These are phyloP conservation scores for Trichopria drosophilae DNA, from an alignment of 2,888 invertebrate genomes.

Conservation along the genomic window DNA sequence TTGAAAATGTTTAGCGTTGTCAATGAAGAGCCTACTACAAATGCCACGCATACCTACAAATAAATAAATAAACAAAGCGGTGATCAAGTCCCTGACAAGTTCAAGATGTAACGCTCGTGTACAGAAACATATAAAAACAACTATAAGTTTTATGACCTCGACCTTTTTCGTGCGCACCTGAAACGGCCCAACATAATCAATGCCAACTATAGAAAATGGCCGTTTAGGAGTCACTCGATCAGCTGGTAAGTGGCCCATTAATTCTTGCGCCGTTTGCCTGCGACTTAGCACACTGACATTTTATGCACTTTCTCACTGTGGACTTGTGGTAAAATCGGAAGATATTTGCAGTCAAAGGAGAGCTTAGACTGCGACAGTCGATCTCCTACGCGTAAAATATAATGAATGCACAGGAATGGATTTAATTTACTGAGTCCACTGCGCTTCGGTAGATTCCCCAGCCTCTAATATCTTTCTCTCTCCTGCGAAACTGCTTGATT, in stretches of 20 bases:
- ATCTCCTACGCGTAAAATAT: slow-evolving; percentile 12
- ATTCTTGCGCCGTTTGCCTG: not conserved
- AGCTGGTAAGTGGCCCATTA: slow-evolving; percentile 24
- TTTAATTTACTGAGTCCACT: not conserved
- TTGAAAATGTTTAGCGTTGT: slow-evolving; percentile 11
- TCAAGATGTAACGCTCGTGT: slow-evolving; percentile 25
- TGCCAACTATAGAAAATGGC: slow-evolving; percentile 4
- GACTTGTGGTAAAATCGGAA: slow-evolving; percentile 19
- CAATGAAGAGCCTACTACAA: slow-evolving; percentile 13
- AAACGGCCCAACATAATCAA: slow-evolving; percentile 29
- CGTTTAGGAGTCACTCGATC: slow-evolving; percentile 5
- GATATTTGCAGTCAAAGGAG: slow-evolving; percentile 1
- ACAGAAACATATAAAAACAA: slow-evolving; percentile 25
- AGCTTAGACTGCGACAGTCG: slow-evolving; percentile 21
- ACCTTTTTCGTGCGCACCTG: slow-evolving; percentile 10
- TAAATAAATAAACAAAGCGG: slow-evolving; percentile 16
- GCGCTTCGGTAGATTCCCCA: not conserved
- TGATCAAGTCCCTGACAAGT: slow-evolving; percentile 21
- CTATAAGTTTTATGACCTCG: slow-evolving; percentile 22
- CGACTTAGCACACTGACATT: slow-evolving; percentile 3
- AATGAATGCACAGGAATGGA: not conserved
- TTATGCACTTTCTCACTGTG: not conserved
- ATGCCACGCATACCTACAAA: slow-evolving; percentile 20
- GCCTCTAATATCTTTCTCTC: not conserved
- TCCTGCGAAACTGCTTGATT: not conserved